Base-by-base conservation (phyloP, 2,113 vertebrate genomes). In the Oreochromis aureus region DNA sequence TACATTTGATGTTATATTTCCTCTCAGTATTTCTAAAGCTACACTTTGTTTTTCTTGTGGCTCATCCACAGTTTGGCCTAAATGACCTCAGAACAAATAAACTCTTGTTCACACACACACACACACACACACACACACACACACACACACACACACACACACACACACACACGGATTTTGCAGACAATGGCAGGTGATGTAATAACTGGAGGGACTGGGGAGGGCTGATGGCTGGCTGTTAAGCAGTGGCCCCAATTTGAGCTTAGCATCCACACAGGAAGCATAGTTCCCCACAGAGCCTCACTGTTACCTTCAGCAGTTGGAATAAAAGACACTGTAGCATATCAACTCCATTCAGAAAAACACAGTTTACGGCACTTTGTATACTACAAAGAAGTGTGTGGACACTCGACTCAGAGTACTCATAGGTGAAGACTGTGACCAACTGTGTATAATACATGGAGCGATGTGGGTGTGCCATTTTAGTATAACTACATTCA, bases 111-210 rank as follows among this genome's bases (percentile, higher is more conserved):
- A 27, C 24, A 27, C 24, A 27, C 24, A 27, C 24, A 27, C 24
- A 27, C 24, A 27, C 24, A 27, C 24, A 27, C 24, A 27, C 24
- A 27, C 27, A 27, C 27, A 27, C 27, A 27, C 27, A 27, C 27
- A 27, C 27, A 27, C 24, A 27, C 24, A 24, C 63, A 39, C 41
- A 19, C 36, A 82, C 4, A 59, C 18, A 73, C 3, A 69, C 6
- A 87, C 63, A 39, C 41, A 82, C 4, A 59, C 18, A 73, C 2
- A 69, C 6, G 86, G 13, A 82, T 22, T 80, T 54, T 63, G 19
- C 18, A 61, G 83, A 95, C 92, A 94, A 92, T 89, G 79, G 87
- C 85, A 92, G 88, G 88, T 92, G 91, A 94, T 92, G 94, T 89
- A 93, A 93, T 89, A 87, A 91, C 73, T 46, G n/a, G 80, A 51